Evolutionary conservation across 2,888 invertebrate genomes (phyloP).

Genomic region (Octodonta nipae): DNA sequence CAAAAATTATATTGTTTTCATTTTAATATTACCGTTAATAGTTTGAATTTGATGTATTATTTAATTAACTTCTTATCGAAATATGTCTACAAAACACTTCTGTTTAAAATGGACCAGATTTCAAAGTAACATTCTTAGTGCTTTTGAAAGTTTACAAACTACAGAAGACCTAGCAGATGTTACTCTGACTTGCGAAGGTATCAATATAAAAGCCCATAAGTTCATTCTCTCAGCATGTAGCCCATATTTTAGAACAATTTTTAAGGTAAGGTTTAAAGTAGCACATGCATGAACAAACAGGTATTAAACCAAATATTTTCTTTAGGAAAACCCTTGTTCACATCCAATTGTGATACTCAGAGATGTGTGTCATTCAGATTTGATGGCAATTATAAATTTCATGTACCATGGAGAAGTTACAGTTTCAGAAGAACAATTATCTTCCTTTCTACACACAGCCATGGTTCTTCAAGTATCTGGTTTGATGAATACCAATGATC

Average conservation of each 20-base stretch:
- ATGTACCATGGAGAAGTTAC: constrained; percentile 63
- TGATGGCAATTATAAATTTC: constrained; percentile 52
- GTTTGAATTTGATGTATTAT: no score
- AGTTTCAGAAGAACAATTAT: constrained; percentile 51
- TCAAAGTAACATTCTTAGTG: constrained; percentile 55
- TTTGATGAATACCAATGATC: constrained; percentile 28
- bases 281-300: not conserved
- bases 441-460: constrained; percentile 53
- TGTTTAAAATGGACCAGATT: constrained; percentile 66
- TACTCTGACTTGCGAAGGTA: constrained; percentile 58
- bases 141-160: constrained; percentile 53
- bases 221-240: constrained; percentile 63
- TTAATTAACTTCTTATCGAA: no score
- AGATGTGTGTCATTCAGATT: constrained; percentile 53
- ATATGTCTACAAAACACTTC: constrained; percentile 44
- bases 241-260: constrained; percentile 60
- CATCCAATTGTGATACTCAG: constrained; percentile 61
- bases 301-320: not conserved
- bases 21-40: no score
- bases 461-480: constrained; percentile 55
- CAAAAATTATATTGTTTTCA: no score
- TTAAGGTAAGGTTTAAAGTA: constrained; percentile 43
- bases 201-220: constrained; percentile 60
- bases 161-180: constrained; percentile 61
- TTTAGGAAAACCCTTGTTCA: constrained; percentile 57